phyloP scores from a whole-genome alignment of 2,113 vertebrate species.

The Crotalus viridis region DNA sequence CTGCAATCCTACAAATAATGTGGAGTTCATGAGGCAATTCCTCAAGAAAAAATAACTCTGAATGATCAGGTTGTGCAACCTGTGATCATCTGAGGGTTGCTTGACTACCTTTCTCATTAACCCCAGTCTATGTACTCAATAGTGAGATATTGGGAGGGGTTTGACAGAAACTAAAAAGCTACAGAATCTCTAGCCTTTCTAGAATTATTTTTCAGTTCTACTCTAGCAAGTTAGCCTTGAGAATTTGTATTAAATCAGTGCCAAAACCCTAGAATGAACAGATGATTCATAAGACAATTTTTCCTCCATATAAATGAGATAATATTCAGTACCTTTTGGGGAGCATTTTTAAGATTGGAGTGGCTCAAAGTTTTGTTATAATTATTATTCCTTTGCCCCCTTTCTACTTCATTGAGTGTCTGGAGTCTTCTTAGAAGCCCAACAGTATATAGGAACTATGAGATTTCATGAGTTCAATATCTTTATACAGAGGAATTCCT shows the following conservation, averaged over 20 bases:
- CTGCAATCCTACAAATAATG: background rate
- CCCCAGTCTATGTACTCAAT: background rate
- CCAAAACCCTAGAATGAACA: background rate
- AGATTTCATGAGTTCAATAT: background rate
- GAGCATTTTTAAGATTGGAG: background rate
- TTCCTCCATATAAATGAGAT: background rate
- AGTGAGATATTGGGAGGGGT: background rate
- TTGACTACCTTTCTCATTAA: background rate
- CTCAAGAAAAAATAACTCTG: background rate
- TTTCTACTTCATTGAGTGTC: background rate
- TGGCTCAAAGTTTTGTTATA: background rate
- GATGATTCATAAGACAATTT: background rate
- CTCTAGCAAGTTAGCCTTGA: background rate
- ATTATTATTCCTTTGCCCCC: background rate
- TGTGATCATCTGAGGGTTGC: background rate
- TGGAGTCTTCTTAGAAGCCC: background rate
- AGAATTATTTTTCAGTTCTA: background rate
- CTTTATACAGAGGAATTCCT: background rate
- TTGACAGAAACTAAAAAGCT: background rate
- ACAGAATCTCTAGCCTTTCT: background rate
- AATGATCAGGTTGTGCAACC: background rate
- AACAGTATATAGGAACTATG: background rate
- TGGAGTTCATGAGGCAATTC: background rate
- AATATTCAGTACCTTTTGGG: background rate
- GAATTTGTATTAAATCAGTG: background rate